Evolutionary conservation across 2,888 invertebrate species (phyloP).

Genomic region (Tiliacea aurago): DNA sequence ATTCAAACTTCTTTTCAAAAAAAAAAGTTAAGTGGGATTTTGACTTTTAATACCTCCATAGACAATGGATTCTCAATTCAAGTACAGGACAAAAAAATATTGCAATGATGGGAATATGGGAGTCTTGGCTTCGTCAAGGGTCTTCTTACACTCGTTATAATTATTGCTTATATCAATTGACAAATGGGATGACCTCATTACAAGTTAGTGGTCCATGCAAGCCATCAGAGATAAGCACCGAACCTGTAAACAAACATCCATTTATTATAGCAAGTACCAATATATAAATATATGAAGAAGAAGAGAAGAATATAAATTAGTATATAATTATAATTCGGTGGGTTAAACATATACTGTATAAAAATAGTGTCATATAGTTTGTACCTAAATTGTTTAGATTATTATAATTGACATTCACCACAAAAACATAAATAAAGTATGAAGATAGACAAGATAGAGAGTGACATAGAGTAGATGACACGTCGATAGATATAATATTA

Average conservation of each 20-base stretch:
- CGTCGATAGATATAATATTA: background rate
- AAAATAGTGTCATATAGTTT: constrained; percentile 12
- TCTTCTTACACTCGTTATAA: constrained; percentile 38
- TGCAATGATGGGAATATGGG: too few relatives aligned
- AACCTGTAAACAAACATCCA: constrained; percentile 85
- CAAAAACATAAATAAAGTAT: constrained; percentile 10
- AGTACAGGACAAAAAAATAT: too few relatives aligned
- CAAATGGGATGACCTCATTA: constrained; percentile 59
- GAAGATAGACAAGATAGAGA: constrained; percentile 11
- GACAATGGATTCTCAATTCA: too few relatives aligned
- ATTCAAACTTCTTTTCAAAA: background rate
- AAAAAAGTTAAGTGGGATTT: background rate
- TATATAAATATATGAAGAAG: constrained; percentile 24
- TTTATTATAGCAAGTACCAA: constrained; percentile 48
- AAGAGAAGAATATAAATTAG: constrained; percentile 17
- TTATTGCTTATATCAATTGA: constrained; percentile 65
- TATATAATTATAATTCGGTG: constrained; percentile 41
- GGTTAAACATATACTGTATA: constrained; percentile 30
- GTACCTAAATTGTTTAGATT: constrained; percentile 3
- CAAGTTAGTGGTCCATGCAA: constrained; percentile 86
- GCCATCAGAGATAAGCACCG: constrained; percentile 88
- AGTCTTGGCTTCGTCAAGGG: background rate
- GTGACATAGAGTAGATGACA: constrained; percentile 10
- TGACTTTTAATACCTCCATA: background rate
- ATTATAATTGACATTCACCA: constrained; percentile 19